These are phyloP conservation scores for Onthophagus sagittarius DNA, from an alignment of 2,888 invertebrate genomes.

Conservation along the genomic window DNA sequence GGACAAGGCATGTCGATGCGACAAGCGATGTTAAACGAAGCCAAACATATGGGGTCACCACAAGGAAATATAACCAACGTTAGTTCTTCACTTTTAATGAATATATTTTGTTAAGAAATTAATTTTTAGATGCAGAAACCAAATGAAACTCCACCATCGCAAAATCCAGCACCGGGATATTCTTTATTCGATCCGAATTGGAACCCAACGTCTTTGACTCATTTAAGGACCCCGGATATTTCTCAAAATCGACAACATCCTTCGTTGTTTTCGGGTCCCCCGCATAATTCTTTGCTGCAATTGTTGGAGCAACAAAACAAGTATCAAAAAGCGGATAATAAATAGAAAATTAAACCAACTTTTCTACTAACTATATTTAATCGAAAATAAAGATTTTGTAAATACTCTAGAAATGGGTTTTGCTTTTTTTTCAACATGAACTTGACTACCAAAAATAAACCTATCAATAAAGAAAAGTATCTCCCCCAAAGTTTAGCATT, in stretches of 20 bases:
- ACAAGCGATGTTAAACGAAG: constrained; percentile 47
- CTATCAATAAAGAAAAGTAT: too few species aligned
- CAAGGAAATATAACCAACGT: not conserved
- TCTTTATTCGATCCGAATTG: constrained; percentile 49
- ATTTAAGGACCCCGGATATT: constrained; percentile 34
- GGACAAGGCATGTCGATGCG: constrained; percentile 40
- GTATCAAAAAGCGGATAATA: constrained; percentile 45
- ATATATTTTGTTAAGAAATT: too few species aligned
- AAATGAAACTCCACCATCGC: not conserved
- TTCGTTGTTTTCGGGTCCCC: constrained; percentile 74
- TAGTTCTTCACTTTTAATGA: too few species aligned
- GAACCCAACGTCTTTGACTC: constrained; percentile 43
- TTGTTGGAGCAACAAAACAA: constrained; percentile 78
- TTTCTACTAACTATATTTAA: constrained; percentile 5
- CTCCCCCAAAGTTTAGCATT: too few species aligned
- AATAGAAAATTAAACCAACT: not conserved
- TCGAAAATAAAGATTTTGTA: constrained; percentile 5
- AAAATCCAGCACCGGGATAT: constrained; percentile 37
- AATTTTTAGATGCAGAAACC: constrained; percentile 3
- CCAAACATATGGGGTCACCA: constrained; percentile 31
- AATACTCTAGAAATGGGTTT: not conserved
- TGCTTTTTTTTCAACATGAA: too few species aligned
- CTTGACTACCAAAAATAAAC: too few species aligned
- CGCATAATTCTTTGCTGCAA: constrained; percentile 74
- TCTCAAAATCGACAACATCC: constrained; percentile 44